Evolutionary conservation across 2,888 invertebrate genomes (phyloP).

Genomic region (Tiphia femorata): DNA sequence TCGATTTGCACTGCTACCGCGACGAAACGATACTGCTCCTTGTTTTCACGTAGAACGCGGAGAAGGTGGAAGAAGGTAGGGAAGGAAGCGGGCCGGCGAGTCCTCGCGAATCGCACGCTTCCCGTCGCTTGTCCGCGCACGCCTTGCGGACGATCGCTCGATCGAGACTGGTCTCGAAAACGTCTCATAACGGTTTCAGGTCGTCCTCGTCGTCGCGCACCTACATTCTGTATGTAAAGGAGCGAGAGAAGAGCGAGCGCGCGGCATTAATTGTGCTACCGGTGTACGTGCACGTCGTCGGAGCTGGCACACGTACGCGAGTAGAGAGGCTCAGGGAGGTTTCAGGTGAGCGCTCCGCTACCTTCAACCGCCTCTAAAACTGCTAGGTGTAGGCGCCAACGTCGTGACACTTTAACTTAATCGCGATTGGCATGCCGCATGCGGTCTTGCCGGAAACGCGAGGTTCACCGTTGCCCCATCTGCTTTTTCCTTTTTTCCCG

Average conservation of each 20-base stretch:
- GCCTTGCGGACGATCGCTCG: constrained; percentile 52
- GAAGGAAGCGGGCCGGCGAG: too few species aligned
- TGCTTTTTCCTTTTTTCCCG: too few species aligned
- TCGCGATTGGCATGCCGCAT: constrained; percentile 42
- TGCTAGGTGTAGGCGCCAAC: constrained; percentile 2
- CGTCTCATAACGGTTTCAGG: constrained; percentile 61
- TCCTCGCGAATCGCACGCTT: not conserved
- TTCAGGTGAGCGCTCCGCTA: not conserved
- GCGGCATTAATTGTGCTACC: constrained; percentile 29
- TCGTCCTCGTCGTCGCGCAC: constrained; percentile 50
- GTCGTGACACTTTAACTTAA: constrained; percentile 43
- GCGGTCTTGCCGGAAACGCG: not conserved
- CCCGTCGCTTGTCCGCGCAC: constrained; percentile 34
- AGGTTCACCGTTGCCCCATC: too few species aligned
- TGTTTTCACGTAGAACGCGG: too few species aligned
- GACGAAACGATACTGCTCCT: too few species aligned
- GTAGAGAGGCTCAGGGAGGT: not conserved
- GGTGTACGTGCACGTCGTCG: not conserved
- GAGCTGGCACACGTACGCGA: constrained; percentile 5
- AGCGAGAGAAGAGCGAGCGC: too few species aligned
- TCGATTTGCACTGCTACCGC: too few species aligned
- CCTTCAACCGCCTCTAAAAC: too few species aligned
- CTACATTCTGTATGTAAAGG: constrained; percentile 37
- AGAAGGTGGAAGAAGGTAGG: too few species aligned
- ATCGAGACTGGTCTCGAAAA: constrained; percentile 61